Base-by-base conservation (phyloP, 2,113 vertebrate species). In the Equus quagga region DNA sequence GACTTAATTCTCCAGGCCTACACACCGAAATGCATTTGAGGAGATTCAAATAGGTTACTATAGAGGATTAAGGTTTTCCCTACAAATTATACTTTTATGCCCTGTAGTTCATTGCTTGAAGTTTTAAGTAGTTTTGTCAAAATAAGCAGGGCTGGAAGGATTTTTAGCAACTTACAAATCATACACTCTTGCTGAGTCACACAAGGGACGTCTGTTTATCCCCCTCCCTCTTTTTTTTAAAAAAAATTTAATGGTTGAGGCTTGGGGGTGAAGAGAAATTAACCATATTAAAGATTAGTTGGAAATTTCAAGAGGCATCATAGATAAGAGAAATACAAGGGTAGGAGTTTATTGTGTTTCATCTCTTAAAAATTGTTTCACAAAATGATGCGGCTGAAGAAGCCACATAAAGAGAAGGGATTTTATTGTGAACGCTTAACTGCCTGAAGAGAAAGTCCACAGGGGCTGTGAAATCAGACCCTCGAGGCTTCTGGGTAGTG, bases 1-100 rank as follows among this genome's bases (percentile, higher is more conserved):
- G 97, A 96, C 98, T 98, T 97, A 97, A 98, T 98, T 98, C 98
- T 98, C 87, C 41, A 96, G 96, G 98, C 96, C 97, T 97, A 84
- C 97, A 94, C 84, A 96, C 62, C 0, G 44, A 90, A 98, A 97
- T 96, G 41, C 98, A 96, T 98, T 98, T 98, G 98, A 98, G 98
- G 97, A 83, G 98, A 98, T 92, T 97, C 91, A 96, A 97, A 96
- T 70, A 65, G 93, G 98, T 98, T 96, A 97, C 97, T 97, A 58
- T n/a, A 58, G 92, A 95, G 98, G 97, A 97, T 5, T 84, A 90
- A 96, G 97, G 97, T 84, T 96, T 67, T 87, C 87, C 60, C 31
- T 85, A 83, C 73, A 75, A 93, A 67, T 98, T 98, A 97, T 95
- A 36, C 89, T 54, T 98, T 98, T 98, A 97, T 98, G 95, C 95